Conservation (phyloP, 2,797 vertebrate species). For the Eurystomus glaucurus region DNA sequence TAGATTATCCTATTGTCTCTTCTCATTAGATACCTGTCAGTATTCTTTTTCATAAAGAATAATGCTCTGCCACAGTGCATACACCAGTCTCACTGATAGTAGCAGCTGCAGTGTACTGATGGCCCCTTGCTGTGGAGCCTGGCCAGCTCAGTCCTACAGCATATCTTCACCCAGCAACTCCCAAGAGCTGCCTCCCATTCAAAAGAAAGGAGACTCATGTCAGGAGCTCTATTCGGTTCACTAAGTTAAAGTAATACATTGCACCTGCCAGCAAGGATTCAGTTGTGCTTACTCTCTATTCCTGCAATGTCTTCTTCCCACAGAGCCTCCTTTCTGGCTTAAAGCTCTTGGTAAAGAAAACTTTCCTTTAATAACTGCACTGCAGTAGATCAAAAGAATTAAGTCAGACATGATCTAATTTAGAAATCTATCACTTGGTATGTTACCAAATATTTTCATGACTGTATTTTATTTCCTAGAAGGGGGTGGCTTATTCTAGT, state of each 20-base stretch:
- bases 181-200: neutral
- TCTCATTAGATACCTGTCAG: neutral
- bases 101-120: constrained; percentile 27
- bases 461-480: neutral
- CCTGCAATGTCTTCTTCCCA: neutral
- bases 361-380: neutral
- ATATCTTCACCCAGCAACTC: neutral
- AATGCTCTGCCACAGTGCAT: neutral
- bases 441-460: neutral
- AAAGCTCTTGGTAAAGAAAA: neutral
- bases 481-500: neutral
- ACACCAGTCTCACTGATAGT: neutral
- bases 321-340: neutral
- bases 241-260: constrained; percentile 28
- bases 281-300: neutral
- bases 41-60: neutral
- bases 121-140: neutral
- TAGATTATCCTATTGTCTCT: neutral
- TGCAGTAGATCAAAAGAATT: neutral
- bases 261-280: constrained; percentile 54
- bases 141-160: neutral
- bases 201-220: constrained; percentile 1
- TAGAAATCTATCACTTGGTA: neutral
- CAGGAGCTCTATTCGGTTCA: neutral
- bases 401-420: neutral